Percentiles rank a stretch among this genome's conserved stretches.
These are phyloP conservation scores for Trichopria drosophilae DNA, from an alignment of 2,888 invertebrate genomes.

Conservation along the genomic window DNA sequence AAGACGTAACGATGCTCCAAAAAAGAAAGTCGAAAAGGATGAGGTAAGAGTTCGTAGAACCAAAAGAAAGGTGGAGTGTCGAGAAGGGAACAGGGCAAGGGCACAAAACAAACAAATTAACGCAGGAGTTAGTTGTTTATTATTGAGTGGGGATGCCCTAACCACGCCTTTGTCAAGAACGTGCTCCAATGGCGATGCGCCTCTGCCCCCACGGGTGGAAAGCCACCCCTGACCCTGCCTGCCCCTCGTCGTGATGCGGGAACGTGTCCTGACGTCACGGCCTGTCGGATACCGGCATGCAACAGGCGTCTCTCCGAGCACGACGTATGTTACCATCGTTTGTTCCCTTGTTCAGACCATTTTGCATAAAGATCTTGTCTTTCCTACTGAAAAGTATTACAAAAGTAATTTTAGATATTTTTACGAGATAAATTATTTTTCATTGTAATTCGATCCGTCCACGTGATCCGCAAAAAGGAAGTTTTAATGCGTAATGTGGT, in stretches of 20 bases:
- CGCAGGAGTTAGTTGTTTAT: slow-evolving; percentile 53
- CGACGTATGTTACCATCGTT: no score
- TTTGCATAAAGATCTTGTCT: no score
- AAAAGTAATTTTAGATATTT: no score
- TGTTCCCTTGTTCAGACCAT: no score
- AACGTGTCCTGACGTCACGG: no score
- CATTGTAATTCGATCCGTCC: no score
- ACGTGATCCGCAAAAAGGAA: no score
- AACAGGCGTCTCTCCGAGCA: slow-evolving; percentile 55
- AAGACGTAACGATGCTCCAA: no score
- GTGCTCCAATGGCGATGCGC: slow-evolving; percentile 47
- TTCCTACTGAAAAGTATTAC: no score
- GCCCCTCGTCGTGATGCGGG: slow-evolving; percentile 24
- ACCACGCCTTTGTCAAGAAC: slow-evolving; percentile 56
- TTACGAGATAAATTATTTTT: no score
- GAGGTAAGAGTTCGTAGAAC: slow-evolving; percentile 17
- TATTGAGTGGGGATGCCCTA: slow-evolving; percentile 54
- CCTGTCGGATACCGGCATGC: no score
- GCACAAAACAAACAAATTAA: slow-evolving; percentile 56
- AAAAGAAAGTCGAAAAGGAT: slow-evolving; percentile 15
- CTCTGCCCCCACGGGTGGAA: slow-evolving; percentile 40
- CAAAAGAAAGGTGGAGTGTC: slow-evolving; percentile 18
- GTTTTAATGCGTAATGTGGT: no score
- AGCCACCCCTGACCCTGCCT: slow-evolving; percentile 42
- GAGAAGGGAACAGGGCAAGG: slow-evolving; percentile 19